These are phyloP conservation scores for Brachystomella parvula DNA, from an alignment of 1,140 invertebrate species.

Conservation along the genomic window DNA sequence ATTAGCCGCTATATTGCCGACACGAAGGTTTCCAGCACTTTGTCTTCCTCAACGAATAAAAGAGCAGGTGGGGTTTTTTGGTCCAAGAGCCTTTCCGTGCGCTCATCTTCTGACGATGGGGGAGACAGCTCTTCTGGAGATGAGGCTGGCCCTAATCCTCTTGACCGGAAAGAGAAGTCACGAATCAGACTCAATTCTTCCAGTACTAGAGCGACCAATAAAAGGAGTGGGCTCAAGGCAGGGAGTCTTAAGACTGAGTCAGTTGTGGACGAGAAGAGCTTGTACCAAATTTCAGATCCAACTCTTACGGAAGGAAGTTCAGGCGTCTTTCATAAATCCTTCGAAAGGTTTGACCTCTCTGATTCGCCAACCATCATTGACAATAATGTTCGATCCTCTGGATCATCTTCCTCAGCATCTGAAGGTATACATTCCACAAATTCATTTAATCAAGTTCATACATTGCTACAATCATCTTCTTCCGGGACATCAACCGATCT, in stretches of 20 bases:
- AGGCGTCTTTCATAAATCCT: slow-evolving; percentile 20
- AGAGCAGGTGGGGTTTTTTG: slow-evolving; percentile 27
- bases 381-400: slow-evolving; percentile 17
- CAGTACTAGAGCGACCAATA: background rate
- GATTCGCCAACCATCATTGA: slow-evolving; percentile 4
- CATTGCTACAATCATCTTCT: background rate
- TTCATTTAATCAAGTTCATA: background rate
- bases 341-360: slow-evolving; percentile 15
- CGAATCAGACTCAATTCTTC: background rate
- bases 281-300: slow-evolving; percentile 25
- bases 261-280: background rate
- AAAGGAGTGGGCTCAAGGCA: background rate
- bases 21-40: slow-evolving; percentile 3
- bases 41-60: slow-evolving; percentile 25
- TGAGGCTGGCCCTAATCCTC: background rate
- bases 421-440: background rate
- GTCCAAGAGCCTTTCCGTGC: slow-evolving; percentile 20
- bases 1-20: slow-evolving; percentile 30
- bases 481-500: slow-evolving; percentile 21
- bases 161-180: background rate
- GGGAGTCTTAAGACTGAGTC: background rate
- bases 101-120: slow-evolving; percentile 21
- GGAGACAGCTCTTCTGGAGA: slow-evolving; percentile 31
- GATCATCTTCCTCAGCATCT: slow-evolving; percentile 17
- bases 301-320: slow-evolving; percentile 10